phyloP scores from a whole-genome alignment of 1,140 invertebrate genomes.

The Apis cerana region DNA sequence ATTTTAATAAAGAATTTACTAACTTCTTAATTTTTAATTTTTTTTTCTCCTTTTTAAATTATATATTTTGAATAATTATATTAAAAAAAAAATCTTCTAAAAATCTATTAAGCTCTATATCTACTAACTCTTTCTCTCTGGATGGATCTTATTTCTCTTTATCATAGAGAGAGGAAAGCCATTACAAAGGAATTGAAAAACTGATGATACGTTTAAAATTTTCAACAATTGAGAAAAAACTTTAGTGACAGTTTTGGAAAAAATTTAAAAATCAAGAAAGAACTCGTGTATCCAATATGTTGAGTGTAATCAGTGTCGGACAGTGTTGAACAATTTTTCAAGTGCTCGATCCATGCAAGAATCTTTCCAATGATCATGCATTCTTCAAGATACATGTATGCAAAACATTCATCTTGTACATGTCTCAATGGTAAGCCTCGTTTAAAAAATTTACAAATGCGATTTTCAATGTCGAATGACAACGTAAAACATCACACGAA shows the following conservation, averaged over 20 bases:
- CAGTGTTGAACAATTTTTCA: neutral
- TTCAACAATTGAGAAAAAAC: neutral
- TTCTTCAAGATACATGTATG: neutral
- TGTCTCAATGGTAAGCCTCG: neutral
- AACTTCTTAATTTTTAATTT: neutral
- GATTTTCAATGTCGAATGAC: neutral
- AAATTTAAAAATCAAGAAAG: neutral
- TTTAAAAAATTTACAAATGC: neutral
- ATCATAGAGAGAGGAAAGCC: no score
- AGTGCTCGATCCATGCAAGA: slow-evolving; percentile 10
- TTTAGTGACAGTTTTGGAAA: neutral
- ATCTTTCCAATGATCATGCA: neutral
- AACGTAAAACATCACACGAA: neutral
- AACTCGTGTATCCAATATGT: neutral
- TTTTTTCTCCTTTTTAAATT: no score
- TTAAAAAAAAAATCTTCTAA: neutral
- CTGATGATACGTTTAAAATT: neutral
- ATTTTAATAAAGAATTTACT: neutral
- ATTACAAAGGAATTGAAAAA: neutral
- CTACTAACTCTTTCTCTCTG: neutral
- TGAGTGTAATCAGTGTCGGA: neutral
- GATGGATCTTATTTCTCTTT: neutral
- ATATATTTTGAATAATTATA: neutral
- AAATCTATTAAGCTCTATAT: neutral
- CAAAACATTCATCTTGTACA: neutral